Conservation (phyloP, 2,888 invertebrate genomes). For the Mimachlamys varia region DNA sequence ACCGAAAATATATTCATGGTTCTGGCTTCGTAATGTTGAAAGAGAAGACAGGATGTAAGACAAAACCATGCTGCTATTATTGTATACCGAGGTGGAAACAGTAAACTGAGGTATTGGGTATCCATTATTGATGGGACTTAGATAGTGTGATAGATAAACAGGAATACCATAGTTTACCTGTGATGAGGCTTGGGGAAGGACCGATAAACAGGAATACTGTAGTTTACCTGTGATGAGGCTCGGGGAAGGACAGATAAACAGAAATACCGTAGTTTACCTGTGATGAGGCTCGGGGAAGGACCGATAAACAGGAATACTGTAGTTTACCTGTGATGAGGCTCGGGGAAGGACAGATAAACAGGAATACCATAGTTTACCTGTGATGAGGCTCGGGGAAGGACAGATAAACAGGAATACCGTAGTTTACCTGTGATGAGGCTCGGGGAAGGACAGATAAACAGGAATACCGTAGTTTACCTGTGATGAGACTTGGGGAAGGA, state of each 20-base stretch:
- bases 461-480: too few species aligned
- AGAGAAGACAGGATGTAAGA: not conserved
- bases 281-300: not conserved
- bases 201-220: not conserved
- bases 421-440: not conserved
- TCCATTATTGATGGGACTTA: not conserved
- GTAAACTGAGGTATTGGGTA: not conserved
- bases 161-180: not conserved
- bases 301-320: not conserved
- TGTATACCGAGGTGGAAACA: not conserved
- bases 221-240: not conserved
- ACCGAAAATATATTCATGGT: too few species aligned
- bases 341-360: not conserved
- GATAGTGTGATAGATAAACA: not conserved
- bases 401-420: not conserved
- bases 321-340: not conserved
- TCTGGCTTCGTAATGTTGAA: not conserved
- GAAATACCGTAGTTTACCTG: not conserved
- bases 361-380: not conserved
- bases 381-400: not conserved
- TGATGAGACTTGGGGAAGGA: not conserved
- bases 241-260: not conserved
- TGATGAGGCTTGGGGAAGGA: not conserved
- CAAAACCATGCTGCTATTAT: not conserved
- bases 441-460: too few species aligned